Evolutionary conservation across 1,140 invertebrate genomes (phyloP), one percentile per base, ranked within the genome.

Genomic region (Penaeus indicus): DNA sequence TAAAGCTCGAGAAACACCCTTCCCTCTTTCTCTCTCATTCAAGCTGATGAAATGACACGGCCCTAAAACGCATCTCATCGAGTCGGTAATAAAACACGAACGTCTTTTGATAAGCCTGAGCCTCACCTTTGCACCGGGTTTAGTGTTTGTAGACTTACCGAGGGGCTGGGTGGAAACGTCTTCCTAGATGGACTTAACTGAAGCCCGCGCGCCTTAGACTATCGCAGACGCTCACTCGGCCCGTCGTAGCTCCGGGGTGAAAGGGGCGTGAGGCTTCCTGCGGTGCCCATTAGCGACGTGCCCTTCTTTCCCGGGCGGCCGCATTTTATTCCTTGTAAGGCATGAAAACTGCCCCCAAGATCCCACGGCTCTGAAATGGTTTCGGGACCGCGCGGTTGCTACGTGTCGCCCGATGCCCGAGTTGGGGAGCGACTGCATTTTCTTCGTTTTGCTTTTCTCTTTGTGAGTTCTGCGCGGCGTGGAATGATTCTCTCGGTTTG

Each of bases 281-380:
- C n/a, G 42, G n/a, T 5, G 25, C n/a, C 27, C 42, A 32, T 75
- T 27, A 38, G 42, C 42, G 72, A 27, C 13, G 72, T 54, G 54
- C 54, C 18, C 72, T 38, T 75, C 42, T 38, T 75, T 75, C 27
- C 72, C 18, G 27, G n/a, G 27, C 18, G 42, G 27, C 19, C 72
- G 21, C 18, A 75, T 75, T 75, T 75, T 75, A 27, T 75, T 75
- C 72, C 72, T 75, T 75, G 19, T 75, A 75, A 75, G 72, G 72
- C 25, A 75, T 75, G 27, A 75, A 75, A 75, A 75, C 42, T 27
- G 27, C 72, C 27, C 72, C 72, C 67, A 75, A 75, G 72, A 75
- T 19, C 21, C 25, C 42, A 16, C 72, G 72, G 27, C 42, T 19
- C n/a, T 27, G 72, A 27, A 75, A 75, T 75, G 72, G 21, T 54